These are phyloP conservation scores for Loripinus fragilis DNA, from an alignment of 2,888 invertebrate species.

Conservation along the genomic window DNA sequence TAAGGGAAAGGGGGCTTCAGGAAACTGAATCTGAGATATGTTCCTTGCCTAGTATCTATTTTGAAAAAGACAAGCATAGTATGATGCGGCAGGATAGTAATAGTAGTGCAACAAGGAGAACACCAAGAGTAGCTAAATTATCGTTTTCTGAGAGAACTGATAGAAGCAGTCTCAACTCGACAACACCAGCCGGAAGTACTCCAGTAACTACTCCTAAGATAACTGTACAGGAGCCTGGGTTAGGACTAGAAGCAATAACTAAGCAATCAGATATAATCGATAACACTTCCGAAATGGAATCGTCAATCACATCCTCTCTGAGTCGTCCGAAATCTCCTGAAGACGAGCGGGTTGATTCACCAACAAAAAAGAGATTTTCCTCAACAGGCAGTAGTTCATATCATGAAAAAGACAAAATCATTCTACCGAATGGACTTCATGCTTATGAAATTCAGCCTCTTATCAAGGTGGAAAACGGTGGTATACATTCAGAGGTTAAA, in stretches of 20 bases:
- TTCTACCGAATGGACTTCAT: constrained; percentile 56
- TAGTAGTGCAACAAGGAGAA: constrained; percentile 33
- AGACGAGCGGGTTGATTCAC: constrained; percentile 30
- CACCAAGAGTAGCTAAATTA: constrained; percentile 61
- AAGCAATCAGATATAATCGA: constrained; percentile 28
- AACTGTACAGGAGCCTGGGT: constrained; percentile 48
- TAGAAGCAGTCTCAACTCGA: constrained; percentile 39
- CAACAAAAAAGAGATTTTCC: constrained; percentile 41
- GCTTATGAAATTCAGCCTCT: constrained; percentile 65
- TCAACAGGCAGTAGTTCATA: constrained; percentile 36
- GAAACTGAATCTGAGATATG: constrained; percentile 79
- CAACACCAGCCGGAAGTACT: constrained; percentile 41
- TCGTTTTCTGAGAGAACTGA: constrained; percentile 73
- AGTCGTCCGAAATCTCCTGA: constrained; percentile 49
- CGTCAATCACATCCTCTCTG: constrained; percentile 40
- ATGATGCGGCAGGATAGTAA: constrained; percentile 59
- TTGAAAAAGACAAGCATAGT: constrained; percentile 65
- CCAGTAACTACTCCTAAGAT: constrained; percentile 64
- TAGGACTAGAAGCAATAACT: constrained; percentile 23
- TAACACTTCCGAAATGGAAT: constrained; percentile 28
- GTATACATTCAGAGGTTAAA: constrained; percentile 27
- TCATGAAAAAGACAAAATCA: constrained; percentile 24
- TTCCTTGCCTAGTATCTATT: constrained; percentile 74
- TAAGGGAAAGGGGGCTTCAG: constrained; percentile 73
- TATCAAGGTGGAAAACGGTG: constrained; percentile 61